These are phyloP conservation scores for Ornithoptera alexandrae DNA, from an alignment of 2,888 invertebrate species.

Conservation along the genomic window DNA sequence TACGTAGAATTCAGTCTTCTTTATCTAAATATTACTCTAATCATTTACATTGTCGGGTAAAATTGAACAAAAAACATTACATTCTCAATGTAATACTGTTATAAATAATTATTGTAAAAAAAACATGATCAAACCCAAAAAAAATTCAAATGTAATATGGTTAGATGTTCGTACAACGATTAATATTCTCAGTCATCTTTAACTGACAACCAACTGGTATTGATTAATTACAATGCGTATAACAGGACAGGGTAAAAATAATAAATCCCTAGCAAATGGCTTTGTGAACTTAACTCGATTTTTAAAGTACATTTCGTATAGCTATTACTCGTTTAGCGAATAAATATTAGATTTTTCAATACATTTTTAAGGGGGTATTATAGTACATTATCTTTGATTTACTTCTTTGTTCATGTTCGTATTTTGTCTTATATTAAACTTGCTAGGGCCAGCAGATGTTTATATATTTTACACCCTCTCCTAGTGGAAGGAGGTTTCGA, in stretches of 20 bases:
- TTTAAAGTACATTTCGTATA: not conserved
- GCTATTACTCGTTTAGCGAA: not conserved
- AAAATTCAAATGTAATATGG: not conserved
- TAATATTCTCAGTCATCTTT: slow-evolving; percentile 58
- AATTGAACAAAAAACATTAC: no score
- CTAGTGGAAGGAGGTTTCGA: no score
- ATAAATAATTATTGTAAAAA: not conserved
- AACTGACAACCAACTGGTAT: slow-evolving; percentile 46
- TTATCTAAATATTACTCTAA: no score
- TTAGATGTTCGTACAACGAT: slow-evolving; percentile 44
- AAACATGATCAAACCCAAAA: not conserved
- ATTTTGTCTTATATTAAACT: no score
- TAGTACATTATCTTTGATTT: no score
- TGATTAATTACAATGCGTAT: slow-evolving; percentile 49
- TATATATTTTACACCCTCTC: no score
- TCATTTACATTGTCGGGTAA: no score
- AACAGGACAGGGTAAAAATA: slow-evolving; percentile 34
- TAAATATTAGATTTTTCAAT: not conserved
- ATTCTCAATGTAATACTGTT: no score
- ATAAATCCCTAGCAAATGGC: not conserved
- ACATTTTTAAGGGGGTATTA: no score
- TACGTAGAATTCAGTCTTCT: no score
- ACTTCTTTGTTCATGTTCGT: no score
- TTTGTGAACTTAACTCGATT: not conserved
- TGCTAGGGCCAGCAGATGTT: no score